A percentile compares a stretch with the other conserved stretches of the same genome.
phyloP scores from a whole-genome alignment of 2,113 vertebrate genomes.

The Parotia lawesii region DNA sequence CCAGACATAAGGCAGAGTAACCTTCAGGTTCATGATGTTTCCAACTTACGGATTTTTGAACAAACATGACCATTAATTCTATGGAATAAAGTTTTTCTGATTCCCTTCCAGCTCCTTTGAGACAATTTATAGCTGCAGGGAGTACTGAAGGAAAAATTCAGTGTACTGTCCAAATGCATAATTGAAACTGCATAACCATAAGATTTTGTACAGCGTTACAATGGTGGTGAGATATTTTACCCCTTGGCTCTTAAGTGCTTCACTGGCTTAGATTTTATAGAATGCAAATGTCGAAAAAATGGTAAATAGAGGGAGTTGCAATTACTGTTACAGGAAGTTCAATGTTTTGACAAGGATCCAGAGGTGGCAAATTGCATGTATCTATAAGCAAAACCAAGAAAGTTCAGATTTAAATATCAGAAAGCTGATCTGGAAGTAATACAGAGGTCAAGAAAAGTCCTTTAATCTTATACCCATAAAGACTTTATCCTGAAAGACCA shows the following conservation, averaged over 20 bases:
- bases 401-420: not conserved
- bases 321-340: not conserved
- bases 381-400: not conserved
- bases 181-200: not conserved
- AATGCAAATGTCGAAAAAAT: not conserved
- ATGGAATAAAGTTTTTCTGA: not conserved
- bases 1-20: not conserved
- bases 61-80: not conserved
- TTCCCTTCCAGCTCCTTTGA: constrained; percentile 26
- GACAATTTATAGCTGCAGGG: constrained; percentile 5
- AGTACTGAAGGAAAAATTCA: constrained; percentile 7
- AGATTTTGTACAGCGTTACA: not conserved
- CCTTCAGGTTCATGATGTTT: not conserved
- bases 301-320: not conserved
- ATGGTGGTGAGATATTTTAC: not conserved
- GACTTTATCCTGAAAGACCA: not conserved
- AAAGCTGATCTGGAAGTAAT: not conserved
- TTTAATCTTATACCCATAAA: not conserved
- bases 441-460: not conserved
- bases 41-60: not conserved
- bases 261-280: not conserved
- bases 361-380: not conserved
- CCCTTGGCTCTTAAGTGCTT: constrained; percentile 10
- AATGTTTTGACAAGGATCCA: not conserved
- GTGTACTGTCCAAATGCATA: constrained; percentile 13